Percentiles rank a stretch among this genome's conserved stretches.
These are phyloP conservation scores for Hirtodrosophila cameraria DNA, from an alignment of 2,888 invertebrate species.

Conservation along the genomic window DNA sequence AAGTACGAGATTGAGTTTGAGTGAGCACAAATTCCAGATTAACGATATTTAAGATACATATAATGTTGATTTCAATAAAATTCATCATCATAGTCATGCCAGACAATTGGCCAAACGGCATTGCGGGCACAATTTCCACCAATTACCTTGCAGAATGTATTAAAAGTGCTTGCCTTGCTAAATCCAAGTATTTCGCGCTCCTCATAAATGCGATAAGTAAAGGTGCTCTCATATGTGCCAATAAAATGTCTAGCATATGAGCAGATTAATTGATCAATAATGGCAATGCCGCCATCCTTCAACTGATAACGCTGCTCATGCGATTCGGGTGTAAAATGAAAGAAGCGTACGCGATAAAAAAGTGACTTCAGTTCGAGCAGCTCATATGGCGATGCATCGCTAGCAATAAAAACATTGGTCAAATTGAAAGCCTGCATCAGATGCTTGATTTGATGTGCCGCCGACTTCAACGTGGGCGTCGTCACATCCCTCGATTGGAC, in stretches of 20 bases:
- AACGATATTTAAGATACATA: too few relatives aligned
- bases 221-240: slow-evolving; percentile 97
- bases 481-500: slow-evolving; percentile 89
- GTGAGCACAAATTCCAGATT: not conserved
- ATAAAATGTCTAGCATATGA: slow-evolving; percentile 94
- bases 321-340: slow-evolving; percentile 80
- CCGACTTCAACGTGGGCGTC: slow-evolving; percentile 91
- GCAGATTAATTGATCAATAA: slow-evolving; percentile 98
- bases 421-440: slow-evolving; percentile 86
- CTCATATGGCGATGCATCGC: slow-evolving; percentile 89
- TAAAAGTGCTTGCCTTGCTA: slow-evolving; percentile 92
- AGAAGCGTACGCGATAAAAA: slow-evolving; percentile 70
- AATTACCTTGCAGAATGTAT: slow-evolving; percentile 87
- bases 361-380: slow-evolving; percentile 81
- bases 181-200: slow-evolving; percentile 98
- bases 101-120: slow-evolving; percentile 90
- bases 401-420: slow-evolving; percentile 90
- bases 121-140: slow-evolving; percentile 89
- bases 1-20: not conserved
- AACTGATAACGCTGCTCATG: slow-evolving; percentile 73
- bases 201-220: slow-evolving; percentile 98
- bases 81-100: slow-evolving; percentile 67
- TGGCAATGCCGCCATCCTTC: slow-evolving; percentile 94
- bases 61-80: slow-evolving; percentile 51
- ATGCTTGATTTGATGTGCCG: slow-evolving; percentile 89